Evolutionary conservation across 2,888 invertebrate species (phyloP), one percentile per base, ranked within the genome.

Genomic region (Stramonita haemastoma): DNA sequence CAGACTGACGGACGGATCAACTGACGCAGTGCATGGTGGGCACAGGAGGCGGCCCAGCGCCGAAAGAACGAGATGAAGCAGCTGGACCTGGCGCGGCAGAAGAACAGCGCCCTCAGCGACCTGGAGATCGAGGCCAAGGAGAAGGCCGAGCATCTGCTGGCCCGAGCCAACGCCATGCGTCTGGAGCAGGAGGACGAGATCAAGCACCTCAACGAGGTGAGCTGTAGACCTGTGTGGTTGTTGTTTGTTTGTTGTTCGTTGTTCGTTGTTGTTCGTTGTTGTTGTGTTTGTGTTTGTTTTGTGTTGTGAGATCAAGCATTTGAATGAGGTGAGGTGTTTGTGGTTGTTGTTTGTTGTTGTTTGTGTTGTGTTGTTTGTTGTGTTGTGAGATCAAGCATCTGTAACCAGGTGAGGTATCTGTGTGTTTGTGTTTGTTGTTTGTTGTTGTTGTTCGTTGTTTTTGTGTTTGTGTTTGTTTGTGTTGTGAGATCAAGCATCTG

Each of bases 111-210:
- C 87, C 92, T 96, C 87, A 95, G 93, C 89, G 96, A 96, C 89
- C 92, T 96, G 11, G 96, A 96, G 86, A 93, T 94, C 81, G 96
- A 96, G 88, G 96, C 96, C 11, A 94, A 95, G 90, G 95, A 95
- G 87, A 95, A 96, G 79, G 94, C 95, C 4, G 95, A 96, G 89
- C 94, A 95, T 90, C 93, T 96, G 57, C 92, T 95, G 77, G 91
- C 95, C 87, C 95, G 94, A 89, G 96, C 96, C 13, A 95, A 95
- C 87, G 95, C 95, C 87, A 94, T 95, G 93, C 92, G 95, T 84
- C 95, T 96, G 91, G 96, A 96, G 90, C 95, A 96, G 90, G 96
- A 96, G 90, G 96, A 96, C 92, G 96, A 96, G 92, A 96, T 96
- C 91, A 96, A 96, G 93, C 94, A 96, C 87, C 91, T 96, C 19